These are phyloP conservation scores for Zapus hudsonius DNA, from an alignment of 2,113 vertebrate genomes.

Conservation along the genomic window DNA sequence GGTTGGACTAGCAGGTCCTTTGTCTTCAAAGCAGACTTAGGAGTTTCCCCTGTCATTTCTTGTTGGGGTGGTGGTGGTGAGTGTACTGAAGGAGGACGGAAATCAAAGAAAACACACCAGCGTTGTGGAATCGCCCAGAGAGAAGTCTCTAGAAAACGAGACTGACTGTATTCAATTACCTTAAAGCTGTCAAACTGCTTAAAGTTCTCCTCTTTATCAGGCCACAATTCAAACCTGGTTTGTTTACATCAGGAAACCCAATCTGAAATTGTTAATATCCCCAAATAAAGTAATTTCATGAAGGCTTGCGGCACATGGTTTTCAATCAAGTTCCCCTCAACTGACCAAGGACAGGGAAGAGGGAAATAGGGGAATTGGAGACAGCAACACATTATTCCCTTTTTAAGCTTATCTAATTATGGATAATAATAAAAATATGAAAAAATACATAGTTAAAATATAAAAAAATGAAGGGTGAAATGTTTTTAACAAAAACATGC, in stretches of 20 bases:
- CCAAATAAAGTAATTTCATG: slow-evolving; percentile 64
- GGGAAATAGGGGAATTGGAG: no score
- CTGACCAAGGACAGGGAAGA: no score
- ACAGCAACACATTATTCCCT: no score
- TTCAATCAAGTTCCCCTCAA: slow-evolving; percentile 61
- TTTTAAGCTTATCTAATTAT: no score
- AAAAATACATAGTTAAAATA: no score
- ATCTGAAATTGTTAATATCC: slow-evolving; percentile 61
- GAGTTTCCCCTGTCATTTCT: not conserved
- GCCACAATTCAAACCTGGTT: slow-evolving; percentile 62
- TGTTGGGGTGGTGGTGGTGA: not conserved
- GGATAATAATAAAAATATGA: no score
- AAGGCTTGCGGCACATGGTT: slow-evolving; percentile 50
- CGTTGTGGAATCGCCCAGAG: slow-evolving; percentile 3
- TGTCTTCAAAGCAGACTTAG: slow-evolving; percentile 35
- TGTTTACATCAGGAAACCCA: slow-evolving; percentile 42
- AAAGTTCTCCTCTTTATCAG: slow-evolving; percentile 13
- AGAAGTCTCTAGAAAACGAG: slow-evolving; percentile 19
- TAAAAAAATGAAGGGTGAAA: slow-evolving; percentile 33
- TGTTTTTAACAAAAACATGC: slow-evolving; percentile 59
- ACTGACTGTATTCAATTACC: not conserved
- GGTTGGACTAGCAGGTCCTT: not conserved
- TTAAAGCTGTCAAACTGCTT: slow-evolving; percentile 43
- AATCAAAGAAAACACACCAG: slow-evolving; percentile 30
- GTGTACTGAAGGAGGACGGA: not conserved